Percentiles rank a stretch among this genome's conserved stretches.
Evolutionary conservation across 2,888 invertebrate species (phyloP).

Genomic region (Girardia tigrina): DNA sequence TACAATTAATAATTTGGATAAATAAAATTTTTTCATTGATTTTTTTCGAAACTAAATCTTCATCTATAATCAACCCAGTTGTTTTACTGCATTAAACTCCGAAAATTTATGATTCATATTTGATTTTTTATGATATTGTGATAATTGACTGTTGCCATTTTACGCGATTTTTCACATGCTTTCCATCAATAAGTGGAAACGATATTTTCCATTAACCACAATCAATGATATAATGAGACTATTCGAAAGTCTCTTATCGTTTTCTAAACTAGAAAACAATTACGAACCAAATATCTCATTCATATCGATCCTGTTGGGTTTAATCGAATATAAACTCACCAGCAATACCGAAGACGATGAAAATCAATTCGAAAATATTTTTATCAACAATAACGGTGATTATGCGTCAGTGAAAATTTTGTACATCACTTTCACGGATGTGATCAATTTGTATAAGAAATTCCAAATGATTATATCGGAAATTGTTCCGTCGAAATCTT

Average conservation of each 20-base stretch:
- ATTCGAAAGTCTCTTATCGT: background rate
- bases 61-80: too few relatives aligned
- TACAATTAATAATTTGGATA: too few relatives aligned
- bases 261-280: background rate
- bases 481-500: background rate
- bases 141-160: background rate
- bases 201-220: constrained; percentile 14
- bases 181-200: background rate
- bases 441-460: background rate
- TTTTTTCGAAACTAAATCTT: too few relatives aligned
- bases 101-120: background rate
- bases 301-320: constrained; percentile 5
- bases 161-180: background rate
- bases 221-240: background rate
- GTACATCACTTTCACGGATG: background rate
- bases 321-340: constrained; percentile 3
- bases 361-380: constrained; percentile 23
- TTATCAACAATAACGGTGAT: background rate
- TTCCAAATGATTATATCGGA: background rate
- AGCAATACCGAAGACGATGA: background rate
- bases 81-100: background rate
- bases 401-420: background rate
- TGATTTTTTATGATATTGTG: background rate
- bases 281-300: constrained; percentile 24
- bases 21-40: too few relatives aligned